Evolutionary conservation across 2,888 invertebrate species (phyloP).

Genomic region (Rhabditoides inermis): DNA sequence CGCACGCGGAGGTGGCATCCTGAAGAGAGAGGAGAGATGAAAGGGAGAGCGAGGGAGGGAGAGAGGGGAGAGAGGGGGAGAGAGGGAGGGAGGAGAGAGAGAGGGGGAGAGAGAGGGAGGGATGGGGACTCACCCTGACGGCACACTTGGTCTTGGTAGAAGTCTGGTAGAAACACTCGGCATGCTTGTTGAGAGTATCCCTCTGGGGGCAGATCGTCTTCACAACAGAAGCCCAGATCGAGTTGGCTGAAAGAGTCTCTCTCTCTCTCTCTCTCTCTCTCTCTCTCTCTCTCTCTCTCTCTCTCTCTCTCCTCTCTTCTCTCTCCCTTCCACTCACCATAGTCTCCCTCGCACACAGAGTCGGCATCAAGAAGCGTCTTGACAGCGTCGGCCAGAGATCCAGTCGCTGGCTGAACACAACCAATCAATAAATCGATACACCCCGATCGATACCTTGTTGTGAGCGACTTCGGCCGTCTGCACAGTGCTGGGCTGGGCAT

Average conservation of each 20-base stretch:
- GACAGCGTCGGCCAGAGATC: constrained; percentile 27
- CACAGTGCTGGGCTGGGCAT: not conserved
- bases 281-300: no score
- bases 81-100: no score
- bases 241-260: no score
- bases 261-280: no score
- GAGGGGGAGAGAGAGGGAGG: no score
- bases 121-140: constrained; percentile 14
- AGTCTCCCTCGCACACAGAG: constrained; percentile 1
- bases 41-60: no score
- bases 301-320: no score
- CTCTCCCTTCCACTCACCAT: constrained; percentile 4
- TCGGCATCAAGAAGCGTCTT: constrained; percentile 15
- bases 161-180: constrained; percentile 34
- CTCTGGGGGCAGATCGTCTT: constrained; percentile 27
- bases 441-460: not conserved
- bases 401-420: not conserved
- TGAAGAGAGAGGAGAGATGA: constrained; percentile 1
- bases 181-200: constrained; percentile 29
- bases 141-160: constrained; percentile 31
- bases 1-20: constrained; percentile 26
- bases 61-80: no score
- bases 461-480: no score
- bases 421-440: not conserved
- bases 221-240: constrained; percentile 12